Percentiles rank a stretch among this genome's conserved stretches.
Evolutionary conservation across 2,888 invertebrate genomes (phyloP).

Genomic region (Loripinus fragilis): DNA sequence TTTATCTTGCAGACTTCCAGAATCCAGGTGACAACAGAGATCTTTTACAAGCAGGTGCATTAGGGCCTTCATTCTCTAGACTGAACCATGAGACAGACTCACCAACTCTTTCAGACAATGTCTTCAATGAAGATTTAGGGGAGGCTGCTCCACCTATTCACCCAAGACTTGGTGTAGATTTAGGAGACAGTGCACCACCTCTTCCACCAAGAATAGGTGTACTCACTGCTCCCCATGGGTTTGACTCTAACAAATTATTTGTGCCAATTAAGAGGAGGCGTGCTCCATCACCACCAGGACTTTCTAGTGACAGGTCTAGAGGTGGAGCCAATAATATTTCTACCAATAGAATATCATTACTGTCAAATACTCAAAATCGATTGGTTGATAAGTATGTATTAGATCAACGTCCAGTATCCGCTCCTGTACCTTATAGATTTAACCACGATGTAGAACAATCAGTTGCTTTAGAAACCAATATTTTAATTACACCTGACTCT

Average conservation of each 20-base stretch:
- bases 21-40: constrained; percentile 60
- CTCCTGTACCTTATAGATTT: constrained; percentile 17
- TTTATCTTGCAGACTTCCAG: constrained; percentile 64
- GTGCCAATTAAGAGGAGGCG: constrained; percentile 60
- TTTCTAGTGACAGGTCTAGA: constrained; percentile 30
- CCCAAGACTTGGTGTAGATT: constrained; percentile 14
- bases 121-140: constrained; percentile 27
- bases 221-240: not conserved
- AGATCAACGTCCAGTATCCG: constrained; percentile 25
- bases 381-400: constrained; percentile 29
- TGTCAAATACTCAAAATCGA: constrained; percentile 32
- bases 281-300: constrained; percentile 43
- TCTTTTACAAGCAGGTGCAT: constrained; percentile 50
- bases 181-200: constrained; percentile 12
- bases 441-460: not conserved
- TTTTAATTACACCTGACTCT: constrained; percentile 34
- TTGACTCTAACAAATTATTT: constrained; percentile 59
- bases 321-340: constrained; percentile 20
- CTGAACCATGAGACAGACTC: constrained; percentile 47
- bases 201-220: not conserved
- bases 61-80: constrained; percentile 38
- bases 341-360: constrained; percentile 12
- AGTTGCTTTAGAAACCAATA: constrained; percentile 31
- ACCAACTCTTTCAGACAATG: constrained; percentile 58
- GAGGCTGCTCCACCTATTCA: constrained; percentile 5